A percentile compares a stretch with the other conserved stretches of the same genome.
Evolutionary conservation across 2,888 invertebrate genomes (phyloP).

Genomic region (Cephonodes hylas): DNA sequence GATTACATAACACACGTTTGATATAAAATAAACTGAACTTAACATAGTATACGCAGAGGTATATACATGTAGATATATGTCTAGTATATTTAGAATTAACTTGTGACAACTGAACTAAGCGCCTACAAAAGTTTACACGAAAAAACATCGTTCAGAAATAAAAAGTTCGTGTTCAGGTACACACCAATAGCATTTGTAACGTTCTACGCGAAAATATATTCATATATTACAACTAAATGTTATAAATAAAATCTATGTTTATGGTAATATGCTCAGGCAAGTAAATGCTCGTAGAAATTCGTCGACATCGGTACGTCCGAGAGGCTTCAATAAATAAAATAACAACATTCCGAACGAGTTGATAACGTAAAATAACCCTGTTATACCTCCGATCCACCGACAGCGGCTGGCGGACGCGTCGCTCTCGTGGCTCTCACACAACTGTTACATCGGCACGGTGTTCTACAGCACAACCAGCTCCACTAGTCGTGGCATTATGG

Average conservation of each 20-base stretch:
- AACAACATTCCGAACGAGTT: conserved; percentile 7
- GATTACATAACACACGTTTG: not conserved
- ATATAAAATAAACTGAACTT: not conserved
- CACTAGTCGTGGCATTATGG: not conserved
- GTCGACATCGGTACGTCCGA: conserved; percentile 2
- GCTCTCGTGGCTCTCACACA: not conserved
- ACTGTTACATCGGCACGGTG: not conserved
- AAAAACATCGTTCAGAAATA: not conserved
- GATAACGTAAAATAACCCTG: conserved; percentile 8
- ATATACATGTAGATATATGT: not conserved
- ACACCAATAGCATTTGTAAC: conserved; percentile 1
- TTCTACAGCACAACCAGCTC: not conserved
- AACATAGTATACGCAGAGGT: conserved; percentile 1
- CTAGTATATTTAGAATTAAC: not conserved
- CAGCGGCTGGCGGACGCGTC: not conserved
- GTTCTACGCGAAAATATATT: conserved; percentile 7
- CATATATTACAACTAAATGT: conserved; percentile 6
- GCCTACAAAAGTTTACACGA: not conserved
- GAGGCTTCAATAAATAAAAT: conserved; percentile 9
- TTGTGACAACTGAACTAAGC: not conserved
- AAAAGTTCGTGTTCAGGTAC: conserved; percentile 4
- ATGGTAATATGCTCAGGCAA: conserved; percentile 9
- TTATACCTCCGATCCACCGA: not conserved
- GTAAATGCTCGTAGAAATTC: conserved; percentile 8
- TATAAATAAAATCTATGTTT: conserved; percentile 9